Evolutionary conservation across 2,888 invertebrate genomes (phyloP), one percentile per base, ranked within the genome.

Genomic region (Stegophylla sp.): DNA sequence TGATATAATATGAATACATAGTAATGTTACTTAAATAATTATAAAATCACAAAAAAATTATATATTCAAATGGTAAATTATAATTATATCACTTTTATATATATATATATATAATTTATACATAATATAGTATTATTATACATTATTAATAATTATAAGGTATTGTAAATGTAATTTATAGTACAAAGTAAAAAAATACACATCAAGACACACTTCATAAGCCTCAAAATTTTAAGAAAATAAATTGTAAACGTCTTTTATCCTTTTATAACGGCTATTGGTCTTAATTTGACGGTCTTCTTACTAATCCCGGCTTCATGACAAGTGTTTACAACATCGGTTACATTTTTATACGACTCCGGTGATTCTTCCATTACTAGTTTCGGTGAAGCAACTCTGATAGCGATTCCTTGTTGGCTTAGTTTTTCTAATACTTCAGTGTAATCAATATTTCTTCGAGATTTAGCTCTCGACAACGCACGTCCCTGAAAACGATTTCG

Each of bases 301-400:
- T 86, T 96, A 95, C 85, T 97, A 97, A 82, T 99, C 97, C 20
- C 98, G 53, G 97, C 99, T 28, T 92, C 92, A 86, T 99, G 97
- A 85, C 99, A 99, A 3, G 99, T 99, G 86, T 99, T 91, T 0
- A 99, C 99, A 12, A 99, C 99, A 88, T 99, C 99, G 0, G 97
- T 98, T 0, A 99, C 99, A 88, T 99, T 96, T 88, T 99, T 99
- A 87, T 99, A 99, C 0, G 98, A 98, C 86, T 98, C 97, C 0
- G 99, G 99, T 5, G 99, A 96, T 89, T 99, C 99, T 88, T 99
- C 99, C 98, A 99, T 99, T 0, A 99, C 98, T 82, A 99, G 88
- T 88, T 99, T 99, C 0, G 99, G 99, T 15, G 98, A 98, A 12
- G 99, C 99, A 0, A 99, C 97, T 86, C 99, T 90, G 84, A 99